A percentile compares a stretch with the other conserved stretches of the same genome.
Evolutionary conservation across 2,113 vertebrate species (phyloP).

Genomic region (Misgurnus anguillicaudatus): DNA sequence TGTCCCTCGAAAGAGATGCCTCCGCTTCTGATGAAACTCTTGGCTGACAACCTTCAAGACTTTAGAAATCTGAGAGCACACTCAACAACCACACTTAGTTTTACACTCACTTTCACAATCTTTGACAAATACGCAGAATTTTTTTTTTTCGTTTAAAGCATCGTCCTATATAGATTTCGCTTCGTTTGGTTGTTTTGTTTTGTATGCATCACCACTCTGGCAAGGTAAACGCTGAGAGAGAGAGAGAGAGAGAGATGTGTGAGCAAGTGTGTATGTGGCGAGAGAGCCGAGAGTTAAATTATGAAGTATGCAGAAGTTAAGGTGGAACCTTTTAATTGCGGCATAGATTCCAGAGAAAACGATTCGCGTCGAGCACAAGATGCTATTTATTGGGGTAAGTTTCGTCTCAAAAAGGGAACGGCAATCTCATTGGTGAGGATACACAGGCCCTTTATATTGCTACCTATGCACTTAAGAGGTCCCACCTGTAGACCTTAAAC

Average conservation of each 20-base stretch:
- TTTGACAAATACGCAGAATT: constrained; percentile 24
- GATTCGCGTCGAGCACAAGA: constrained; percentile 10
- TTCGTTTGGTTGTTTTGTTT: not conserved
- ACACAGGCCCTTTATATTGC: constrained; percentile 8
- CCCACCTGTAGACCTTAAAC: constrained; percentile 31
- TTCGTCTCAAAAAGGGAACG: constrained; percentile 39
- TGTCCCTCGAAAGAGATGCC: constrained; percentile 8
- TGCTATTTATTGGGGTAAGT: constrained; percentile 38
- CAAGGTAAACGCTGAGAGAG: not conserved
- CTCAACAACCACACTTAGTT: not conserved
- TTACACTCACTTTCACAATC: constrained; percentile 15
- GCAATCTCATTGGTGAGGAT: not conserved
- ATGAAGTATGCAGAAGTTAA: constrained; percentile 55
- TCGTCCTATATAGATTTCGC: not conserved
- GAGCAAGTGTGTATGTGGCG: constrained; percentile 9
- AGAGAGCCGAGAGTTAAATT: constrained; percentile 33
- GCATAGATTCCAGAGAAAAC: constrained; percentile 31
- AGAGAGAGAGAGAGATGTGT: constrained; percentile 7
- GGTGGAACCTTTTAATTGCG: constrained; percentile 29
- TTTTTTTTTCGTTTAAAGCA: constrained; percentile 23
- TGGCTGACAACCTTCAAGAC: constrained; percentile 22
- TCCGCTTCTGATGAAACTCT: constrained; percentile 20
- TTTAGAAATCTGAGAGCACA: not conserved
- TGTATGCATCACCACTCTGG: not conserved
- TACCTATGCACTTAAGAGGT: constrained; percentile 42